Evolutionary conservation across 2,888 invertebrate genomes (phyloP).

Genomic region (Rhogogaster chlorosoma): DNA sequence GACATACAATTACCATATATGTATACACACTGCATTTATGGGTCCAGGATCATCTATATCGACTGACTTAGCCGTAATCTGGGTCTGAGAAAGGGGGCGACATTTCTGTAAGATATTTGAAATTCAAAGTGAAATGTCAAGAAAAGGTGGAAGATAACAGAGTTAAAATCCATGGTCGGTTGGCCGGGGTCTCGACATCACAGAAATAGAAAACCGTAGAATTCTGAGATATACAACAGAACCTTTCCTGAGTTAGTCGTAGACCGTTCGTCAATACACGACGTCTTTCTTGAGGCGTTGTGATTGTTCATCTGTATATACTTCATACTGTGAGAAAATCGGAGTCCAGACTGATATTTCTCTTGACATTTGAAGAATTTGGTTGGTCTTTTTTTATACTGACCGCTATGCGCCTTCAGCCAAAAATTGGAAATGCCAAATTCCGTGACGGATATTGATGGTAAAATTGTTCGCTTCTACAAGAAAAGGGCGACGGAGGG

Average conservation of each 20-base stretch:
- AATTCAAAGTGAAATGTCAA: constrained; percentile 3
- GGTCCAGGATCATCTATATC: background rate
- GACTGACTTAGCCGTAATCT: background rate
- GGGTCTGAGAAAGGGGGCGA: background rate
- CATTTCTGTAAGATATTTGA: background rate
- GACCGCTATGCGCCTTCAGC: background rate
- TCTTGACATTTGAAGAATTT: background rate
- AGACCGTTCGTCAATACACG: background rate
- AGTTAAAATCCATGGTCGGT: background rate
- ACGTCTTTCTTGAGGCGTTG: background rate
- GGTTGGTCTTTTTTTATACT: background rate
- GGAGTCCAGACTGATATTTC: background rate
- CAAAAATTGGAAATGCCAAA: background rate
- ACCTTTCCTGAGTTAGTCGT: background rate
- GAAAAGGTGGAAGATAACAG: background rate
- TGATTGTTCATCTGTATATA: background rate
- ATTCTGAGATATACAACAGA: background rate
- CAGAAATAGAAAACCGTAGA: background rate
- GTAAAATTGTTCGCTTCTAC: background rate
- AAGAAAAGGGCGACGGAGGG: background rate
- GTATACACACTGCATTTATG: background rate
- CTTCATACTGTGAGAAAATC: background rate
- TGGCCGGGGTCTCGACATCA: background rate
- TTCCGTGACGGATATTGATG: background rate
- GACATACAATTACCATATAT: background rate